Conservation (phyloP, 2,113 vertebrate genomes). For the Pelecanus crispus region DNA sequence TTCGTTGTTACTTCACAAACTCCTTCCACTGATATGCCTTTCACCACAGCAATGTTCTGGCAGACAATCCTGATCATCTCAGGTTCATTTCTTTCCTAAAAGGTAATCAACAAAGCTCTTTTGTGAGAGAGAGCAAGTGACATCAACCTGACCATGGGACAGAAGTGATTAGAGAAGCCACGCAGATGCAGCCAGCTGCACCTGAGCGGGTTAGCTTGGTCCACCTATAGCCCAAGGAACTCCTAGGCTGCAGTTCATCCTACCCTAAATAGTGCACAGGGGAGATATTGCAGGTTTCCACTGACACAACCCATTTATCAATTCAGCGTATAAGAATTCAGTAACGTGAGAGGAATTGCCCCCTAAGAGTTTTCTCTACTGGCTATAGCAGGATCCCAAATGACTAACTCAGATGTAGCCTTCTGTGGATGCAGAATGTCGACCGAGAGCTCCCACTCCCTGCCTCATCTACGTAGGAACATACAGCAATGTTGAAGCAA, state of each 20-base stretch:
- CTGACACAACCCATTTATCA: background rate
- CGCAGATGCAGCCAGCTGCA: background rate
- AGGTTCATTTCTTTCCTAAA: conserved; percentile 61
- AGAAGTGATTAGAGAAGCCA: background rate
- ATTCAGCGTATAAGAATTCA: background rate
- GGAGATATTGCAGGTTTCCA: background rate
- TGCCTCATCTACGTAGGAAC: rapidly evolving
- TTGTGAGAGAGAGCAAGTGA: background rate
- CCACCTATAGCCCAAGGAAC: rapidly evolving
- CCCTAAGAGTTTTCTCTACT: background rate
- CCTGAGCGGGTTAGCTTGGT: rapidly evolving
- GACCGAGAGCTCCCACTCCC: background rate
- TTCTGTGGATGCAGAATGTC: background rate
- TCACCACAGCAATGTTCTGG: conserved; percentile 38
- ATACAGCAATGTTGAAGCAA: background rate
- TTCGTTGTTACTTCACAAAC: conserved; percentile 34
- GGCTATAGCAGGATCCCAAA: background rate
- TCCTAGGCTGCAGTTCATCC: background rate
- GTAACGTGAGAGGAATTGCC: background rate
- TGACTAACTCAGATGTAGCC: background rate
- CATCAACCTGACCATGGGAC: background rate
- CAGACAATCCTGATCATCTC: conserved; percentile 41
- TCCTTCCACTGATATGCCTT: conserved; percentile 26
- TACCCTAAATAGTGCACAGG: background rate
- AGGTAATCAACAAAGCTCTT: background rate